Evolutionary conservation across 2,113 vertebrate species (phyloP).

Genomic region (Leucosticte australis): DNA sequence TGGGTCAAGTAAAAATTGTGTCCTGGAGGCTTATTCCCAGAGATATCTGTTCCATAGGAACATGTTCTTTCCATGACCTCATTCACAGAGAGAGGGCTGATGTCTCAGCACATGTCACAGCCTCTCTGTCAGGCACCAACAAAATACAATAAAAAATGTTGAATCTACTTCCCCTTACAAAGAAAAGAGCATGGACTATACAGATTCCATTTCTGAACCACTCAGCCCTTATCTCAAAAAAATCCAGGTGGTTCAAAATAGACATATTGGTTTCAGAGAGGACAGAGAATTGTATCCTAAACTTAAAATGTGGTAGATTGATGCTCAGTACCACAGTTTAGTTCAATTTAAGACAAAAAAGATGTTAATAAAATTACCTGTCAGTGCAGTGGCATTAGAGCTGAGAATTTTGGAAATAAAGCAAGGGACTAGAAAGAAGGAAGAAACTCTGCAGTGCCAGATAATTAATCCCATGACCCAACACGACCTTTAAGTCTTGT

Average conservation of each 20-base stretch:
- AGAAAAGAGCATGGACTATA: not conserved
- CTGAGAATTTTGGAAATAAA: not conserved
- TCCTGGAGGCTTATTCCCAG: not conserved
- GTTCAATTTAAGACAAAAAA: not conserved
- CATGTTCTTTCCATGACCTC: not conserved
- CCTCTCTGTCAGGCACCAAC: not conserved
- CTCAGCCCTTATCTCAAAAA: fast-evolving
- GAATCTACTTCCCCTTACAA: not conserved
- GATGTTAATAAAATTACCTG: not conserved
- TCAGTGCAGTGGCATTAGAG: not conserved
- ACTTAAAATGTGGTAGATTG: not conserved
- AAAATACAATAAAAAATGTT: not conserved
- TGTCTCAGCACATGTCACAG: not conserved
- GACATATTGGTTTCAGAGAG: not conserved
- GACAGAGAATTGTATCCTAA: not conserved
- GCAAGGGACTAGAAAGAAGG: not conserved
- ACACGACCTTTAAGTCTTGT: not conserved
- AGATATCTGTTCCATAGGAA: not conserved
- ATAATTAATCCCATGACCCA: not conserved
- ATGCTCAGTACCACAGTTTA: not conserved
- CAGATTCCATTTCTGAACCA: not conserved
- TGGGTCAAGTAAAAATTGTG: not conserved
- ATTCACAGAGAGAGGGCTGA: not conserved
- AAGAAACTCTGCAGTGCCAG: not conserved
- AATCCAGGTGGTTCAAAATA: fast-evolving